These are phyloP conservation scores for Carassius auratus DNA, from an alignment of 2,113 vertebrate genomes.

Conservation along the genomic window DNA sequence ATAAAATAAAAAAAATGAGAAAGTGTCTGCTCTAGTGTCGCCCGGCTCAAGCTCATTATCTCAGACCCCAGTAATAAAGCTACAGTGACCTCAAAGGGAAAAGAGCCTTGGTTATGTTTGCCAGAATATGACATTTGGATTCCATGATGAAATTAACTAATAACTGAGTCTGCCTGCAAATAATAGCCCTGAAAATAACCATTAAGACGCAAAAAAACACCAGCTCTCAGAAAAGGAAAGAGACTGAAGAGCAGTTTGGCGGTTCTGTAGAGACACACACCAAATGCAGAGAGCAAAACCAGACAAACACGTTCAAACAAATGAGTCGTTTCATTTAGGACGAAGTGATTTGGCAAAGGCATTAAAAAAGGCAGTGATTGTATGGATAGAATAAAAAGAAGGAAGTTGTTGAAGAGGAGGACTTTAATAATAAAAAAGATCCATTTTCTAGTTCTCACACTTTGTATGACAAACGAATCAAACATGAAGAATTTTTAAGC, in stretches of 20 bases:
- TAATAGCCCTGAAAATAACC: constrained; percentile 50
- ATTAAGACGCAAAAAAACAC: constrained; percentile 36
- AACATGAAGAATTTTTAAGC: too few species aligned
- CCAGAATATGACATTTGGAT: constrained; percentile 58
- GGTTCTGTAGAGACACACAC: background rate
- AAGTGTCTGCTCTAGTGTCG: constrained; percentile 65
- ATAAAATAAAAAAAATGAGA: constrained; percentile 45
- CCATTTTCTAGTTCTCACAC: background rate
- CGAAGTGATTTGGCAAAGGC: background rate
- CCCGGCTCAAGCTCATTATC: constrained; percentile 74
- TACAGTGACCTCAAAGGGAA: constrained; percentile 65
- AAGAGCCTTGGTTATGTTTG: constrained; percentile 54
- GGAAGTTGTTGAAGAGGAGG: background rate
- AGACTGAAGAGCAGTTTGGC: background rate
- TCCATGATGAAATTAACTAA: constrained; percentile 53
- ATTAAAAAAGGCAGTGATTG: background rate
- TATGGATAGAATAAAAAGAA: background rate
- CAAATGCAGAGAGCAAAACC: background rate
- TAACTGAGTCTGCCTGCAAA: constrained; percentile 54
- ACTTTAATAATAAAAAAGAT: background rate
- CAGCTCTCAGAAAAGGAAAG: constrained; percentile 6
- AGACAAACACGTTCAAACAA: background rate
- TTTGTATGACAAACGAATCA: too few species aligned
- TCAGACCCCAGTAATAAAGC: constrained; percentile 68
- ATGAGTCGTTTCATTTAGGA: constrained; percentile 7